phyloP scores from a whole-genome alignment of 1,140 invertebrate genomes.

The Teleogryllus occipitalis region DNA sequence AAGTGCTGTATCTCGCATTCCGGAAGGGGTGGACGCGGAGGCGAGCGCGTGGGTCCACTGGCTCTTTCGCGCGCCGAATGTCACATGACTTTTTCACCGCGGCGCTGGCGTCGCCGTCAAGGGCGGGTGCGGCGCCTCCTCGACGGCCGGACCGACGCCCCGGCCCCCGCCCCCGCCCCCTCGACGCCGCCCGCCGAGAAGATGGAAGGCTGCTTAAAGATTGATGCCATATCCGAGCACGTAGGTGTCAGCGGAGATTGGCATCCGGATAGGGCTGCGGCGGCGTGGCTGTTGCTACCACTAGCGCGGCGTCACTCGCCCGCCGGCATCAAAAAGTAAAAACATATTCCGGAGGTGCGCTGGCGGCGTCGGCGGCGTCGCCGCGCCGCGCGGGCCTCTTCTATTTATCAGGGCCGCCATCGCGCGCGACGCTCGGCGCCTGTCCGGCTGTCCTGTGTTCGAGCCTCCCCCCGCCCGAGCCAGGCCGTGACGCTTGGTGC shows the following conservation, averaged over 20 bases:
- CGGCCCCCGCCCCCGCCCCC: too few relatives aligned
- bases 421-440: too few relatives aligned
- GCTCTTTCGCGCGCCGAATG: neutral
- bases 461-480: too few relatives aligned
- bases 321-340: neutral
- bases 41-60: too few relatives aligned
- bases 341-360: neutral
- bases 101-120: neutral
- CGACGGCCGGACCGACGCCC: too few relatives aligned
- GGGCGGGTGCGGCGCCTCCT: too few relatives aligned
- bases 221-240: neutral
- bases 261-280: neutral
- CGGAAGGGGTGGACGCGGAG: too few relatives aligned
- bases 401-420: neutral
- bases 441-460: neutral
- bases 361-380: too few relatives aligned
- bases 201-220: conserved; percentile 3
- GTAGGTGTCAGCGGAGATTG: neutral
- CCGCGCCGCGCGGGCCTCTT: neutral
- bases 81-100: neutral
- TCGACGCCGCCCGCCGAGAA: neutral
- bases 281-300: too few relatives aligned
- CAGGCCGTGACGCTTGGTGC: too few relatives aligned
- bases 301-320: neutral
- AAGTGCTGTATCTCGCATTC: too few relatives aligned